These are phyloP conservation scores for Penaeus indicus DNA, from an alignment of 1,140 invertebrate genomes.

Conservation along the genomic window DNA sequence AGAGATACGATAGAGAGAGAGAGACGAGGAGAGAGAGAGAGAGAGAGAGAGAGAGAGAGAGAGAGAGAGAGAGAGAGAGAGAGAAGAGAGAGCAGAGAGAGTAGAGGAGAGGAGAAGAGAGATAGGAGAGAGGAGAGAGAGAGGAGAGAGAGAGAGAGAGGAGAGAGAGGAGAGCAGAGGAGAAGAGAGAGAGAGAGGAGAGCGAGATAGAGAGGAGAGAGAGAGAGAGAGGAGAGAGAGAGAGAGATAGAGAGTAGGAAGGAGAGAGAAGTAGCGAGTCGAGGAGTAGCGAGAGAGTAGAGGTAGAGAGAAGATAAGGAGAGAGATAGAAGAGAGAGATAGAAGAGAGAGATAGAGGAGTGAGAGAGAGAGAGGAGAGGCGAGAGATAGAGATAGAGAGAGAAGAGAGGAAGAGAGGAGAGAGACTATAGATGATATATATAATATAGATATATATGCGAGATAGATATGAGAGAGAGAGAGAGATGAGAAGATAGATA, in stretches of 20 bases:
- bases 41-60: background rate
- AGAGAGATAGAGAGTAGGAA: constrained; percentile 24
- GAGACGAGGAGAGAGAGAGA: background rate
- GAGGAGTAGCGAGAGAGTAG: too few species aligned
- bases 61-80: constrained; percentile 2
- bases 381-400: constrained; percentile 5
- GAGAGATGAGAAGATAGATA: constrained; percentile 13
- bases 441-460: too few species aligned
- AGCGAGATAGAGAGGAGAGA: background rate
- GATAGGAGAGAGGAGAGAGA: background rate
- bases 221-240: background rate
- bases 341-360: background rate
- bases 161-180: background rate
- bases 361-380: background rate
- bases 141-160: background rate
- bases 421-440: too few species aligned
- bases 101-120: background rate
- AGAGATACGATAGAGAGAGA: background rate
- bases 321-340: background rate
- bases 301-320: constrained; percentile 1
- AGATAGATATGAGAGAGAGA: constrained; percentile 27
- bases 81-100: background rate
- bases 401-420: background rate
- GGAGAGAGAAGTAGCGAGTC: constrained; percentile 24
- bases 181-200: background rate